Conservation (phyloP, 2,113 vertebrate genomes). For the Odontophorus gujanensis region DNA sequence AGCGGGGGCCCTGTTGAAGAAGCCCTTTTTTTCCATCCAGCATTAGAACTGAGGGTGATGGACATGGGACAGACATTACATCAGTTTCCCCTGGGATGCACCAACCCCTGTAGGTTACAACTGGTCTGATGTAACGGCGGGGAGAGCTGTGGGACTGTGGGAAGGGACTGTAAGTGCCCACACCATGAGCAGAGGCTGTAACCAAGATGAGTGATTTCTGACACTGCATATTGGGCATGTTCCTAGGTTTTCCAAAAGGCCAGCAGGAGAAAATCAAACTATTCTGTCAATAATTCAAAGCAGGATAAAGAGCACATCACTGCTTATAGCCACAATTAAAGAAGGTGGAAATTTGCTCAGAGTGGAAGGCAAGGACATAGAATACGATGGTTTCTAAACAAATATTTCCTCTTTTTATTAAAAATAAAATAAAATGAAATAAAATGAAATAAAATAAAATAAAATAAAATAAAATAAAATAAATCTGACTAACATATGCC, state of each 20-base stretch:
- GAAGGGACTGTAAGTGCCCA: not conserved
- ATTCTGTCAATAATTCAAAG: not conserved
- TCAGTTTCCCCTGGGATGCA: not conserved
- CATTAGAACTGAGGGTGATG: not conserved
- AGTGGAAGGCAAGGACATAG: not conserved
- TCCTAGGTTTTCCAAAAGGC: not conserved
- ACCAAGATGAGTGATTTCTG: not conserved
- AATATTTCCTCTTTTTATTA: not conserved
- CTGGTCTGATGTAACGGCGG: not conserved
- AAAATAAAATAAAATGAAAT: no score
- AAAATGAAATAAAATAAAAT: not conserved
- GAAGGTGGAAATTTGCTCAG: not conserved
- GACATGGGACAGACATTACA: not conserved
- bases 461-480: not conserved
- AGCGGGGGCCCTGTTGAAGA: not conserved
- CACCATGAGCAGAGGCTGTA: not conserved
- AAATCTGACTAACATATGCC: not conserved
- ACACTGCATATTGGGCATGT: rapidly evolving
- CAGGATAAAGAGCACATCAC: not conserved
- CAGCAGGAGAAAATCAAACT: not conserved
- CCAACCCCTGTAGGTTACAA: not conserved
- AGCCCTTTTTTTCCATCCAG: not conserved
- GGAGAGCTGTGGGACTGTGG: not conserved
- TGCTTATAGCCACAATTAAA: not conserved
- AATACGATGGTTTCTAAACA: not conserved